Conservation (phyloP, 2,888 invertebrate genomes). For the Mythimna impura region DNA sequence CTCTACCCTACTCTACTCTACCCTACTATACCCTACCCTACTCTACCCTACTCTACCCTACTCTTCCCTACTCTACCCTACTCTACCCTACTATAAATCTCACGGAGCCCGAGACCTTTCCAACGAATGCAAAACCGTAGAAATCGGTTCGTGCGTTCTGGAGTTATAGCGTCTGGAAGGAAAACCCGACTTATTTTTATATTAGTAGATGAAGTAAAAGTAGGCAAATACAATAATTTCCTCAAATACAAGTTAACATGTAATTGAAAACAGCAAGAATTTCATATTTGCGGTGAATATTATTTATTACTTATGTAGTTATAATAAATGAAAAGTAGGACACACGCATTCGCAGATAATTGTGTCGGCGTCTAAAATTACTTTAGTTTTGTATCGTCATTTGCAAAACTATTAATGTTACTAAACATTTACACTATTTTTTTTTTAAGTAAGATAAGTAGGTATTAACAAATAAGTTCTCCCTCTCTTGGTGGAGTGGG, state of each 20-base stretch:
- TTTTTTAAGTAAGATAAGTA: background rate
- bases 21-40: too few species aligned
- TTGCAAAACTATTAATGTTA: background rate
- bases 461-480: too few species aligned
- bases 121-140: too few species aligned
- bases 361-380: slow-evolving; percentile 5
- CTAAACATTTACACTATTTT: background rate
- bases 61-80: too few species aligned
- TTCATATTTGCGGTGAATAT: background rate
- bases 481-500: too few species aligned
- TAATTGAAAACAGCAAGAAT: background rate
- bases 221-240: background rate
- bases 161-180: too few species aligned
- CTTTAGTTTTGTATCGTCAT: background rate
- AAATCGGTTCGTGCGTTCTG: too few species aligned
- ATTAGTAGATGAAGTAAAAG: background rate
- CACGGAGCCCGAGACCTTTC: too few species aligned
- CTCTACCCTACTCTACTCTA: too few species aligned
- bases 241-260: background rate
- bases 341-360: slow-evolving; percentile 16
- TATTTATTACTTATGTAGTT: background rate
- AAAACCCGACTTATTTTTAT: too few species aligned
- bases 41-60: too few species aligned
- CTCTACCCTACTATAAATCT: too few species aligned
- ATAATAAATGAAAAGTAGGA: slow-evolving; percentile 26